Evolutionary conservation across 2,113 vertebrate species (phyloP).

Genomic region (Campylomormyrus tamandua): DNA sequence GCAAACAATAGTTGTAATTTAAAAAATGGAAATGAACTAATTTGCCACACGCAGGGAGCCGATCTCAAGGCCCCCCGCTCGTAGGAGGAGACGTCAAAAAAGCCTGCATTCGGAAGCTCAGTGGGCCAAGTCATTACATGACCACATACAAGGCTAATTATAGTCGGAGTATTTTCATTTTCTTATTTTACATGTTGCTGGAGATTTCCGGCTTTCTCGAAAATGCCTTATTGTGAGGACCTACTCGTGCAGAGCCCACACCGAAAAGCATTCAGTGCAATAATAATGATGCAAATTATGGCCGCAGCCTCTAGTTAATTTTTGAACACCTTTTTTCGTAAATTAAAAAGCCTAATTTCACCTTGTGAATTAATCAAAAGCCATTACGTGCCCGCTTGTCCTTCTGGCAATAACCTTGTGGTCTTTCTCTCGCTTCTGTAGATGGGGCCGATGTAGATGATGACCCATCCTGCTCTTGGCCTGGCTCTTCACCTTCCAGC

Average conservation of each 20-base stretch:
- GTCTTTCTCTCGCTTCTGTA: slow-evolving; percentile 46
- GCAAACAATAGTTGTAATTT: slow-evolving; percentile 18
- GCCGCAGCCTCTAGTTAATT: background rate
- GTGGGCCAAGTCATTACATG: slow-evolving; percentile 64
- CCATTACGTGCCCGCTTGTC: background rate
- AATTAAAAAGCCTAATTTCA: background rate
- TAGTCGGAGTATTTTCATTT: slow-evolving; percentile 57
- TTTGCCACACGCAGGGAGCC: slow-evolving; percentile 59
- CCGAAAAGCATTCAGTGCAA: slow-evolving; percentile 20
- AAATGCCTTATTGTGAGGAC: slow-evolving; percentile 48
- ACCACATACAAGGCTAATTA: slow-evolving; percentile 72
- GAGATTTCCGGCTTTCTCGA: slow-evolving; percentile 50
- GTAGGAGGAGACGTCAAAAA: slow-evolving; percentile 62
- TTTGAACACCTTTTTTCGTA: background rate
- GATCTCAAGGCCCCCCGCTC: slow-evolving; percentile 52
- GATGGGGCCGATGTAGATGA: slow-evolving; percentile 91
- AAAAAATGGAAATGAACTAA: slow-evolving; percentile 60
- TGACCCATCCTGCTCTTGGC: slow-evolving; percentile 93
- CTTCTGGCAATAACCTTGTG: background rate
- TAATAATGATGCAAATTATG: slow-evolving; percentile 31
- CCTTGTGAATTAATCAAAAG: background rate
- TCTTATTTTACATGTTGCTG: slow-evolving; percentile 56
- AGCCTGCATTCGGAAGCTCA: slow-evolving; percentile 65
- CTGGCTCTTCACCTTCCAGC: slow-evolving; percentile 93
- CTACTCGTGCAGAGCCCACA: slow-evolving; percentile 42